phyloP scores from a whole-genome alignment of 2,113 vertebrate genomes.

The Cyprinus carpio region DNA sequence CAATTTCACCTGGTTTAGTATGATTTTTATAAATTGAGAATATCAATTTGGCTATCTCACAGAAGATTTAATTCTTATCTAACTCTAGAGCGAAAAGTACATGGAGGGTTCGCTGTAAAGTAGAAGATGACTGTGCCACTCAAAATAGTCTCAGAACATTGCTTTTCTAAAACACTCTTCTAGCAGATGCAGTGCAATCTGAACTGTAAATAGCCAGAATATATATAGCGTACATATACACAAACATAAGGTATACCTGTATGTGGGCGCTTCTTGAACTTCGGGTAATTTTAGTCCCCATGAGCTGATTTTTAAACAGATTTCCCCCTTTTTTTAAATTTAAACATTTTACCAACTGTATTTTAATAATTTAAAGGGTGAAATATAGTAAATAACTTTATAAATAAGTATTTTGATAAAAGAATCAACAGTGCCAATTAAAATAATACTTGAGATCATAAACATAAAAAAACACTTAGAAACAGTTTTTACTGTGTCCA shows the following conservation, averaged over 20 bases:
- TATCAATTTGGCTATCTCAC: not conserved
- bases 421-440: not conserved
- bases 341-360: too few species aligned
- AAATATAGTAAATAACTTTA: too few species aligned
- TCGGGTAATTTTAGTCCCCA: not conserved
- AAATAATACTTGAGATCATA: not conserved
- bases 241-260: not conserved
- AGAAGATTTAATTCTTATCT: not conserved
- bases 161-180: not conserved
- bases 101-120: not conserved
- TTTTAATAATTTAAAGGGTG: too few species aligned
- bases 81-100: not conserved
- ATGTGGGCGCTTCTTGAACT: not conserved
- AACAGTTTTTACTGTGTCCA: too few species aligned
- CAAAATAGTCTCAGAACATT: not conserved
- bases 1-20: conserved; percentile 16
- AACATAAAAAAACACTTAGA: too few species aligned
- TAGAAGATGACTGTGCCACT: not conserved
- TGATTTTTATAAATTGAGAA: conserved; percentile 4
- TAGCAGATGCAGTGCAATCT: not conserved
- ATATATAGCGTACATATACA: not conserved
- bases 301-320: not conserved
- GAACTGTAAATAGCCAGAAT: not conserved
- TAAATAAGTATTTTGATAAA: not conserved
- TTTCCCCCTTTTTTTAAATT: too few species aligned